These are phyloP conservation scores for Sylvicola cinctus DNA, from an alignment of 2,888 invertebrate genomes.

Conservation along the genomic window DNA sequence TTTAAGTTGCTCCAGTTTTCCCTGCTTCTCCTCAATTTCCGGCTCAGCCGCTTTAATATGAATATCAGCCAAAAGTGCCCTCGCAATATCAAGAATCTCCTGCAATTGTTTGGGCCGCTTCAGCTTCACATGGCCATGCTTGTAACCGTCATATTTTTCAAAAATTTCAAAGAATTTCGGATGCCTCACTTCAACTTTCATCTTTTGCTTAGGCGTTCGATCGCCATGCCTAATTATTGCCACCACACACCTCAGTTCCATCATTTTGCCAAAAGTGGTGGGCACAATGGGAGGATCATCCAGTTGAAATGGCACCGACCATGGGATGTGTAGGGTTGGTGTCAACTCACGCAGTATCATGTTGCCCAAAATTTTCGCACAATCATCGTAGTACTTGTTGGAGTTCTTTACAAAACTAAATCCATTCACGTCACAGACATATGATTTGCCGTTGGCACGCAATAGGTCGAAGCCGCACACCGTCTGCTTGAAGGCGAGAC, in stretches of 20 bases:
- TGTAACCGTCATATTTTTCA: constrained; percentile 89
- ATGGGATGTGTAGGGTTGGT: constrained; percentile 89
- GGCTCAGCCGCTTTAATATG: constrained; percentile 73
- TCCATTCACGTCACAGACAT: constrained; percentile 99
- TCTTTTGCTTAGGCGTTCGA: constrained; percentile 98
- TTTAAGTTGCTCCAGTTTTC: constrained; percentile 91
- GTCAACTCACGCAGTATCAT: constrained; percentile 92
- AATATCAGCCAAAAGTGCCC: constrained; percentile 74
- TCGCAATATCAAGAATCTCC: constrained; percentile 91
- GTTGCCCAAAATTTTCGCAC: constrained; percentile 93
- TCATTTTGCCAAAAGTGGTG: constrained; percentile 97
- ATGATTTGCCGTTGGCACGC: constrained; percentile 94
- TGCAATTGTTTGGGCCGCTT: constrained; percentile 94
- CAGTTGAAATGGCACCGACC: constrained; percentile 90
- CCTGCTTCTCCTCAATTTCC: constrained; percentile 90
- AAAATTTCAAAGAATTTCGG: constrained; percentile 98
- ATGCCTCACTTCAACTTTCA: constrained; percentile 98
- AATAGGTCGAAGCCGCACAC: constrained; percentile 98
- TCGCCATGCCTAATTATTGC: constrained; percentile 97
- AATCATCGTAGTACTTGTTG: constrained; percentile 98
- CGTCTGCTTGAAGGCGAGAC: constrained; percentile 90
- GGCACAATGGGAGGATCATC: constrained; percentile 99
- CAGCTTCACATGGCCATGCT: constrained; percentile 89
- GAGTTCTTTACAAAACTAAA: constrained; percentile 99
- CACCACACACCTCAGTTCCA: constrained; percentile 80